Evolutionary conservation across 2,797 vertebrate genomes (phyloP).

Genomic region (Onychomys arenicola): DNA sequence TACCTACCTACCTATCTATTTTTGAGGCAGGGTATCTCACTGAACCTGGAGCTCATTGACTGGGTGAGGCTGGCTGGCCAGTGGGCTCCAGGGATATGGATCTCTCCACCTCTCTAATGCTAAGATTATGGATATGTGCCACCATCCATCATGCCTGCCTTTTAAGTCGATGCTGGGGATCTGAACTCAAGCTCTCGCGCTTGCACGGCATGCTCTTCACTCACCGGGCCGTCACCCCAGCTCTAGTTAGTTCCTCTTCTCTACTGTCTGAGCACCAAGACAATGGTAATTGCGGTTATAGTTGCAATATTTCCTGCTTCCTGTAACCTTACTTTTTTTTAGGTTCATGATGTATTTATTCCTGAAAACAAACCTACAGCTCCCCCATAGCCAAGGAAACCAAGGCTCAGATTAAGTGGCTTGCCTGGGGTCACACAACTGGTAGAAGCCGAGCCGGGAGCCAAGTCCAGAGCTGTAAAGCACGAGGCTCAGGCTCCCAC

Average conservation of each 20-base stretch:
- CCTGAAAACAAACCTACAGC: background rate
- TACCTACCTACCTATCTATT: background rate
- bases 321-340: background rate
- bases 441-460: background rate
- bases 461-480: slow-evolving; percentile 37
- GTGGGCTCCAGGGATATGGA: background rate
- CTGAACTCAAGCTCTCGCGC: background rate
- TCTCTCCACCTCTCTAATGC: background rate
- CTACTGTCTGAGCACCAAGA: background rate
- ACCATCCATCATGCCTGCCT: background rate
- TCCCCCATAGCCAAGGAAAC: background rate
- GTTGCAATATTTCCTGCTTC: background rate
- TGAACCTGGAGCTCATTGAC: background rate
- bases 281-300: background rate
- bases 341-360: background rate
- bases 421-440: slow-evolving; percentile 47
- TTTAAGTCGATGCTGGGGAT: background rate
- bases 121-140: background rate
- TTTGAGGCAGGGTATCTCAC: background rate
- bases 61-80: background rate
- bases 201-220: background rate
- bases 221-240: background rate
- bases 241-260: background rate
- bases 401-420: background rate
- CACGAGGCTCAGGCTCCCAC: background rate